Base-by-base conservation (phyloP, 2,888 invertebrate genomes). In the Archips xylosteana region DNA sequence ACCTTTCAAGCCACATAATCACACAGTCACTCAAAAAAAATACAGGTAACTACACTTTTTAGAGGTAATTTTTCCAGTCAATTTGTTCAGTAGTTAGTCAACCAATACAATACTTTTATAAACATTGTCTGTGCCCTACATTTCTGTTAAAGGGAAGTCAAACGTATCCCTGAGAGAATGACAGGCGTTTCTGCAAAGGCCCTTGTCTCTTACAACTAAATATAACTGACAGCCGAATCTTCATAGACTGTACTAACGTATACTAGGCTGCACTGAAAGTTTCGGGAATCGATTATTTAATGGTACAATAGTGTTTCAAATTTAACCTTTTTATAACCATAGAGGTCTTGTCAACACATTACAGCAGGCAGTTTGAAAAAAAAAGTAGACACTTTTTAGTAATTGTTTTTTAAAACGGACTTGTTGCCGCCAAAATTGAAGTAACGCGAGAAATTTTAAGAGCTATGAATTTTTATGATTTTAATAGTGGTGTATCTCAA, bases 191-290 rank as follows among this genome's bases (percentile, higher is more conserved):
- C 57, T 4, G 32, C 32, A 57, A 23, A 57, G 57, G 57, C 32
- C 32, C 57, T 23, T 32, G 32, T 57, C 32, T 32, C 57, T 57
- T 57, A 32, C 32, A 57, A 57, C 57, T 57, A 57, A 32, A 57
- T 57, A 57, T 57, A 57, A 32, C 57, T 32, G 57, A 57, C 57
- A 57, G 57, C 32, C 32, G 57, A 57, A 57, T 12, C 10, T 2
- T 32, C 49, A n/a, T 5, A 49, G 49, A 49, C n/a, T 3, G 32
- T 10, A 3, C 32, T 57, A 57, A 32, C 12, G 12, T 4, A 32
- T 32, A 57, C 49, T 12, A n/a, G n/a, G n/a, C n/a, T n/a, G n/a
- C n/a, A n/a, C n/a, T n/a, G n/a, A n/a, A n/a, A n/a, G n/a, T n/a
- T n/a, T n/a, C n/a, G n/a, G n/a, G n/a, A n/a, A n/a, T n/a, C n/a